Base-by-base conservation (phyloP, 2,888 invertebrate genomes). In the Torymus texanus region DNA sequence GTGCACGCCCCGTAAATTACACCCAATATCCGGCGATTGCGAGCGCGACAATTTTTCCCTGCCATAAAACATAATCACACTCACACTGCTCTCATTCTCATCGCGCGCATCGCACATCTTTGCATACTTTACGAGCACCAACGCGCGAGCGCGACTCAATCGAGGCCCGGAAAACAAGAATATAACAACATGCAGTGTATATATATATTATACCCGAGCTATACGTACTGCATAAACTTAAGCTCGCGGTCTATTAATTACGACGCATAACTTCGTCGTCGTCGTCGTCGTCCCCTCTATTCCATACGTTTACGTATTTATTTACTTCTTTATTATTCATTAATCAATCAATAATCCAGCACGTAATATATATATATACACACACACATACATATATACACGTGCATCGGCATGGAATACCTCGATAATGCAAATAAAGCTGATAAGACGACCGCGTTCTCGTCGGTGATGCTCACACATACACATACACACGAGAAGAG, bases 401-500 rank as follows among this genome's bases (percentile, higher is more conserved):
- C 24, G 58, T 62, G 55, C 71, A 75, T 75, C 61, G 72, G 72
- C 63, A 41, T 16, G 76, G 56, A 70, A 74, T 51, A 14, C 63
- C 55, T 53, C 61, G 70, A 78, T 78, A 80, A 80, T 80, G 80
- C 72, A 80, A 80, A 80, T 80, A 80, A 59, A 66, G 74, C 29
- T 63, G 79, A 79, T 79, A 79, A 79, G 79, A 55, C 8, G 58
- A 4, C 29, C 5, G 29, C 29, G 29, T 8, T 41, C 41, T 41
- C 41, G 8, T 41, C 41, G 41, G 16, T 12, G 56, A 21, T 41
- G 53, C 41, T 21, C 50, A 4, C 29, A 24, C 59, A 21, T 21
- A 21, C 2, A 21, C 2, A 21, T 21, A 21, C 21, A 21, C 21
- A 21, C 21, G 21, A 21, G 21, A 41, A 76, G 41, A 29, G 29